These are phyloP conservation scores for Mythimna ferrago DNA, from an alignment of 2,888 invertebrate species.

Conservation along the genomic window DNA sequence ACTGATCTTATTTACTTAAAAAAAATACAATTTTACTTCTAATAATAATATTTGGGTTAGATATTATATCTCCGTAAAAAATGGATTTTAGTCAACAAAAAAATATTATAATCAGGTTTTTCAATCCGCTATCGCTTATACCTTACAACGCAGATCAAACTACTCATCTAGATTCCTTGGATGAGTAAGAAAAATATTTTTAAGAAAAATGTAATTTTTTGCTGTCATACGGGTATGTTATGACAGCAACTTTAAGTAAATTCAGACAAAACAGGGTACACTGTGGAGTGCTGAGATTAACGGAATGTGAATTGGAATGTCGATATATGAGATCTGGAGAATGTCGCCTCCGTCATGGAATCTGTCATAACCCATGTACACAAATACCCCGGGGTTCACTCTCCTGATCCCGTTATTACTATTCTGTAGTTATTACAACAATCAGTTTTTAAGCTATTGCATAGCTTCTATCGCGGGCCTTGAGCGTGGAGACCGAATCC, in stretches of 20 bases:
- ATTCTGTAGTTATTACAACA: background rate
- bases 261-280: background rate
- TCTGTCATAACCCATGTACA: slow-evolving; percentile 27
- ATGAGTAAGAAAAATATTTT: slow-evolving; percentile 38
- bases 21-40: no score
- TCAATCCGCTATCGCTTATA: slow-evolving; percentile 15
- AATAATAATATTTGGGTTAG: no score
- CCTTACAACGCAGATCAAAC: slow-evolving; percentile 17
- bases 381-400: background rate
- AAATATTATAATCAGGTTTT: background rate
- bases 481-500: no score
- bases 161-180: slow-evolving; percentile 38
- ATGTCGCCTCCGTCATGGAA: slow-evolving; percentile 29
- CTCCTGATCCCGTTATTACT: background rate
- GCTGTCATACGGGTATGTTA: background rate
- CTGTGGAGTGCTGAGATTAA: slow-evolving; percentile 3
- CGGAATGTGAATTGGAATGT: slow-evolving; percentile 5
- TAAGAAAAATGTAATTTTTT: slow-evolving; percentile 46
- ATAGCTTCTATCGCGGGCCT: no score
- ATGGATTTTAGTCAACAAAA: no score
- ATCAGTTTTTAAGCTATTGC: no score
- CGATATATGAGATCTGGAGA: slow-evolving; percentile 14
- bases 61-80: no score
- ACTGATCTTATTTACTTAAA: no score
- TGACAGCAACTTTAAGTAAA: background rate